Percentiles rank a stretch among this genome's conserved stretches.
phyloP scores from a whole-genome alignment of 2,113 vertebrate species.

The Scomber japonicus region DNA sequence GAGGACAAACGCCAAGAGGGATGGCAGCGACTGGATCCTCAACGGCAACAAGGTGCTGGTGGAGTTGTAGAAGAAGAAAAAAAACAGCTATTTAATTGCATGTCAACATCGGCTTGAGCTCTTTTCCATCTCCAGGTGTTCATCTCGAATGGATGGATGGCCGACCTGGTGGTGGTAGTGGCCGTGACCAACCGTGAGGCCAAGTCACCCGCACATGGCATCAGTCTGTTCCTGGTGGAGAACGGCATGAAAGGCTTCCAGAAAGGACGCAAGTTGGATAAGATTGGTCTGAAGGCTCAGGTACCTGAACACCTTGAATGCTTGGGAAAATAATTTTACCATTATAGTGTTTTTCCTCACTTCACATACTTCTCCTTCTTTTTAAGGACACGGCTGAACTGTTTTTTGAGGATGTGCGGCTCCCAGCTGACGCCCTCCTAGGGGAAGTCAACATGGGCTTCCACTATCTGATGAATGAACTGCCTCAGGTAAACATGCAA shows the following conservation, averaged over 20 bases:
- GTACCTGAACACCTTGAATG: conserved; percentile 65
- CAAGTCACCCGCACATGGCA: conserved; percentile 89
- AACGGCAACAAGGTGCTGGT: conserved; percentile 93
- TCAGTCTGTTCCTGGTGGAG: conserved; percentile 96
- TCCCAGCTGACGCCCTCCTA: conserved; percentile 90
- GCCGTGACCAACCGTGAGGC: conserved; percentile 89
- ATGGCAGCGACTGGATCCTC: conserved; percentile 95
- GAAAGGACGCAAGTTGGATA: conserved; percentile 92
- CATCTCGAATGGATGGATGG: conserved; percentile 93
- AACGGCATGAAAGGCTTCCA: conserved; percentile 92
- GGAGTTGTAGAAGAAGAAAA: no score
- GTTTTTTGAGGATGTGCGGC: conserved; percentile 94
- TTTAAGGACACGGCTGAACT: conserved; percentile 94
- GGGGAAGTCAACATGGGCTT: conserved; percentile 93
- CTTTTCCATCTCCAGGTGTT: conserved; percentile 85
- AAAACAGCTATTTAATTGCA: neutral
- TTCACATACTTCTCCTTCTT: no score
- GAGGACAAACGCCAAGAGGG: conserved; percentile 89
- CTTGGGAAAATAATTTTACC: no score
- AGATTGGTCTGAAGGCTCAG: conserved; percentile 96
- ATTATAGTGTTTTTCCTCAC: neutral
- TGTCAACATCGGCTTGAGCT: neutral
- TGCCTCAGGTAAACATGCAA: conserved; percentile 89
- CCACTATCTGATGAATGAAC: conserved; percentile 94
- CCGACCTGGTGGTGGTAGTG: conserved; percentile 91